Percentiles rank a stretch among this genome's conserved stretches.
Conservation (phyloP, 2,797 vertebrate species). For the Notolepis coatsorum region DNA sequence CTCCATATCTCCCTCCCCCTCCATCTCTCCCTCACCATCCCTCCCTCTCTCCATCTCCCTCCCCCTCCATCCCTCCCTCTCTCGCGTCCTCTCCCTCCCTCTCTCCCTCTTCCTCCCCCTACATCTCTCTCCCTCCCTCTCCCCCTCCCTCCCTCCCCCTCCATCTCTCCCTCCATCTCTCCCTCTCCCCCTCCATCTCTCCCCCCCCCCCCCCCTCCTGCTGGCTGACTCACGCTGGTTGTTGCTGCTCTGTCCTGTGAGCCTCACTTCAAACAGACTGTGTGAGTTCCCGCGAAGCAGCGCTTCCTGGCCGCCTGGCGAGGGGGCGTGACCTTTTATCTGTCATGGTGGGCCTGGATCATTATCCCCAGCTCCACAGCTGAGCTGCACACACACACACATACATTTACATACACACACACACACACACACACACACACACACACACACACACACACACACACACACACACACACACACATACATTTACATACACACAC, state of each 20-base stretch:
- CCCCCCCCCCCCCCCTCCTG: slow-evolving; percentile 21
- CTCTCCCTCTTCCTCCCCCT: too few relatives aligned
- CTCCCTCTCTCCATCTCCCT: too few relatives aligned
- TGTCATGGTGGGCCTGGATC: slow-evolving; percentile 34
- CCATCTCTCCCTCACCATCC: too few relatives aligned
- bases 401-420: background rate
- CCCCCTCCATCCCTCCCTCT: too few relatives aligned
- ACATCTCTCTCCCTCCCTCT: too few relatives aligned
- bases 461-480: too few relatives aligned
- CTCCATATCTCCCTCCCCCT: too few relatives aligned
- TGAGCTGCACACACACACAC: background rate
- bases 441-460: too few relatives aligned
- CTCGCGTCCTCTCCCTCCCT: too few relatives aligned
- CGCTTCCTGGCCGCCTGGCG: slow-evolving; percentile 34
- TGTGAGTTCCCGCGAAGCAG: slow-evolving; percentile 30
- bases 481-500: too few relatives aligned
- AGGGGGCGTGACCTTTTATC: slow-evolving; percentile 33
- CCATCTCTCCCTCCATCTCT: too few relatives aligned
- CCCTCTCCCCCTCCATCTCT: too few relatives aligned
- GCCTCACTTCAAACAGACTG: slow-evolving; percentile 41
- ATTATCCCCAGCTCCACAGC: slow-evolving; percentile 42
- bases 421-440: background rate
- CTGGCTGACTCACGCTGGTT: background rate
- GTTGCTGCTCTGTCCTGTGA: slow-evolving; percentile 18
- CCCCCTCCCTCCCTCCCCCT: slow-evolving; percentile 31